Conservation (phyloP, 1,140 invertebrate species). For the Leptopilina boulardi region DNA sequence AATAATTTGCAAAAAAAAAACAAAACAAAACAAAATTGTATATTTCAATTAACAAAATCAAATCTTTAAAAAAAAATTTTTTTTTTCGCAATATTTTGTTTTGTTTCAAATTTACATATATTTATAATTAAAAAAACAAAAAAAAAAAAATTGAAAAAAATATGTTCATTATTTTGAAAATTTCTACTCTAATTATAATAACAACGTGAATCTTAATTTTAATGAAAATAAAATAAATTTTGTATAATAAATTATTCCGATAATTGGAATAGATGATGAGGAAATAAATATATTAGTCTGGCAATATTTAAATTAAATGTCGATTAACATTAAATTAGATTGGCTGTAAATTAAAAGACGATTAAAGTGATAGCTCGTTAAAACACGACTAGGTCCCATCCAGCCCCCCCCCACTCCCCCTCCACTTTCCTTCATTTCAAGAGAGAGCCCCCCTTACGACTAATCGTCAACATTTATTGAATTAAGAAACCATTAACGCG, state of each 20-base stretch:
- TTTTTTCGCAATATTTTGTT: no score
- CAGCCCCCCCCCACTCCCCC: no score
- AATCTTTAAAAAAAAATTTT: no score
- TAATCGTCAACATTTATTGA: slow-evolving; percentile 28
- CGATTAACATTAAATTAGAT: slow-evolving; percentile 33
- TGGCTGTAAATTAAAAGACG: slow-evolving; percentile 24
- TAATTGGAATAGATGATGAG: slow-evolving; percentile 31
- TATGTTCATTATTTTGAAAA: no score
- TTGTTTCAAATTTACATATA: no score
- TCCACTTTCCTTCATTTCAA: no score
- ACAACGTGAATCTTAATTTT: background rate
- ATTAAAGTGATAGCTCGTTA: slow-evolving; percentile 28
- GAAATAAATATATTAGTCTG: slow-evolving; percentile 34
- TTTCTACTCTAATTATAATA: no score
- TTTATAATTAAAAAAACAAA: no score
- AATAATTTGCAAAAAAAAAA: background rate
- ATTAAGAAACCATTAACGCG: slow-evolving; percentile 32
- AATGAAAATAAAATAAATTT: background rate
- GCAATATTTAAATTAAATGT: slow-evolving; percentile 32
- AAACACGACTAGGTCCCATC: slow-evolving; percentile 15
- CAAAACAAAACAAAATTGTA: no score
- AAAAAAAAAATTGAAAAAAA: no score
- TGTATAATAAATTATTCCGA: slow-evolving; percentile 13
- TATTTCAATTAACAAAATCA: no score
- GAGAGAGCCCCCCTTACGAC: background rate